Evolutionary conservation across 2,888 invertebrate species (phyloP).

Genomic region (Sphaerophoria taeniata): DNA sequence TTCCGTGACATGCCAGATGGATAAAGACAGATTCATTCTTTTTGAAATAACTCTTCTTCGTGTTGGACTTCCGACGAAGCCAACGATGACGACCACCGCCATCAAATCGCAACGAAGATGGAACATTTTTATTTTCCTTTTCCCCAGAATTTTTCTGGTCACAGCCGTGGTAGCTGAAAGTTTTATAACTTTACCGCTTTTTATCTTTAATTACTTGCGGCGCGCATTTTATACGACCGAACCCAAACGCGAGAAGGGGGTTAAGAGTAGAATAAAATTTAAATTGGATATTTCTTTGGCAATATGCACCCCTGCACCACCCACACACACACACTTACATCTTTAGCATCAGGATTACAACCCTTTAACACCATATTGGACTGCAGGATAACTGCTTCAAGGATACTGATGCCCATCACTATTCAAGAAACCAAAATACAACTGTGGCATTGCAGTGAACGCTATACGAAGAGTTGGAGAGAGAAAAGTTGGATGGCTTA

Average conservation of each 20-base stretch:
- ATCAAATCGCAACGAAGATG: neutral
- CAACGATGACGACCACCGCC: neutral
- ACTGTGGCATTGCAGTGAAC: slow-evolving; percentile 10
- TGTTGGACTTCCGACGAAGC: slow-evolving; percentile 40
- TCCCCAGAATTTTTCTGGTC: slow-evolving; percentile 64
- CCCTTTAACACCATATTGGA: slow-evolving; percentile 49
- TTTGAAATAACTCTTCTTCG: slow-evolving; percentile 36
- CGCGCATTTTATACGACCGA: slow-evolving; percentile 63
- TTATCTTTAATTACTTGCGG: slow-evolving; percentile 77
- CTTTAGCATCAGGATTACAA: slow-evolving; percentile 29
- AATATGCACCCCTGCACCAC: slow-evolving; percentile 20
- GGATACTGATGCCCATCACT: slow-evolving; percentile 6
- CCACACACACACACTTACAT: slow-evolving; percentile 13
- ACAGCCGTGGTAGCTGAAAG: slow-evolving; percentile 75
- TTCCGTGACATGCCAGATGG: slow-evolving; percentile 48
- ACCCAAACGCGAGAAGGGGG: slow-evolving; percentile 9
- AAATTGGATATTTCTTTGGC: slow-evolving; percentile 66
- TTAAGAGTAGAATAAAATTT: slow-evolving; percentile 68
- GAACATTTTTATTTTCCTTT: slow-evolving; percentile 51
- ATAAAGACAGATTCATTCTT: slow-evolving; percentile 66
- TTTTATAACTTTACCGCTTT: slow-evolving; percentile 77
- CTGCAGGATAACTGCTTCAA: slow-evolving; percentile 23
- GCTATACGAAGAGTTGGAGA: neutral
- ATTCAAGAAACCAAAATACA: slow-evolving; percentile 31
- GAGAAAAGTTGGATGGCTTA: neutral